phyloP scores from a whole-genome alignment of 2,113 vertebrate genomes.

The Chloropsis hardwickii region DNA sequence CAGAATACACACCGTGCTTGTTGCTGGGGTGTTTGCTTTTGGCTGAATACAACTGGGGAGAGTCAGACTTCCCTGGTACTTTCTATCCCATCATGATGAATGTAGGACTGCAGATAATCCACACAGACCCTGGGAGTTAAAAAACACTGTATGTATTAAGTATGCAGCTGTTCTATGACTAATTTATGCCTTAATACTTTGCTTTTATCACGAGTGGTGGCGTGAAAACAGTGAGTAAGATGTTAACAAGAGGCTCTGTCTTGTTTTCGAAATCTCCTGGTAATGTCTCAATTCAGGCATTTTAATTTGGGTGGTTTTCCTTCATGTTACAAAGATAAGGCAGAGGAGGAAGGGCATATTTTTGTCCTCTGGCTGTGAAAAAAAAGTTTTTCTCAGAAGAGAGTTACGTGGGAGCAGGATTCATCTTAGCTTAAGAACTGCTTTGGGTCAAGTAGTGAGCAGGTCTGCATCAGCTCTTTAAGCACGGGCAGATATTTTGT shows the following conservation, averaged over 20 bases:
- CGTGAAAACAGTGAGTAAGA: neutral
- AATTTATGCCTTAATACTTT: slow-evolving; percentile 12
- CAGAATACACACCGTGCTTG: neutral
- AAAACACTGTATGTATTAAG: neutral
- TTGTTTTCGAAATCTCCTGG: neutral
- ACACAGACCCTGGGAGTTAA: neutral
- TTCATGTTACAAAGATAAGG: neutral
- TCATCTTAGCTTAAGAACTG: neutral
- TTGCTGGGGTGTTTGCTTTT: neutral
- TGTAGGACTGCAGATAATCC: neutral
- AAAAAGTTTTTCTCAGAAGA: neutral
- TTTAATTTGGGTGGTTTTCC: neutral
- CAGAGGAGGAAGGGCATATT: neutral
- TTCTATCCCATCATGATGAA: neutral
- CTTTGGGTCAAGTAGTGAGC: neutral
- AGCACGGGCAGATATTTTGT: neutral
- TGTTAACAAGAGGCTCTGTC: neutral
- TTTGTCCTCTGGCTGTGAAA: neutral
- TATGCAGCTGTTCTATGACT: neutral
- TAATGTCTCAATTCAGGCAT: neutral
- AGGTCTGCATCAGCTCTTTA: neutral
- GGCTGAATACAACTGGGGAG: neutral
- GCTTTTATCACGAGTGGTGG: neutral
- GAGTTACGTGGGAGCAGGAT: neutral
- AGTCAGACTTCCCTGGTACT: neutral